A percentile compares a stretch with the other conserved stretches of the same genome.
phyloP scores from a whole-genome alignment of 2,888 invertebrate species.

The Cheilosia impressa region DNA sequence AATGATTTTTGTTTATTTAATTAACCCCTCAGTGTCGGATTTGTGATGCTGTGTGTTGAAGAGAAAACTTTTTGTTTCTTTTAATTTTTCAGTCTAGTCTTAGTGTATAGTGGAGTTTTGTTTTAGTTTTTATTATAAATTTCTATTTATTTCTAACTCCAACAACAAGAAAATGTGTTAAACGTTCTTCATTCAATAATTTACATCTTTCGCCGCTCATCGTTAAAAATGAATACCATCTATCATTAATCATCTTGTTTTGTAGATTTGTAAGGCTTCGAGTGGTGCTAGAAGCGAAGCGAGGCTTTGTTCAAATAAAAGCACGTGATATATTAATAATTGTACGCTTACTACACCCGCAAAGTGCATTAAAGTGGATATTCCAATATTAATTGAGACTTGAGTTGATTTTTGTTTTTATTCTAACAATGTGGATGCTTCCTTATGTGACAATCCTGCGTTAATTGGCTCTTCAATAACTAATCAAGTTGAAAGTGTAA shows the following conservation, averaged over 20 bases:
- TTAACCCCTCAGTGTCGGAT: constrained; percentile 6
- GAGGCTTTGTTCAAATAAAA: constrained; percentile 47
- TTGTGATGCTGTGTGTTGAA: constrained; percentile 31
- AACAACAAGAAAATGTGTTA: constrained; percentile 3
- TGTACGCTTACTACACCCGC: constrained; percentile 1
- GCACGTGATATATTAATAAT: constrained; percentile 30
- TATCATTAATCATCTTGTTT: constrained; percentile 30
- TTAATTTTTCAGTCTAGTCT: constrained; percentile 64
- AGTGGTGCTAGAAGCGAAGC: constrained; percentile 48
- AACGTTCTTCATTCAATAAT: constrained; percentile 40
- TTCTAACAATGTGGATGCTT: constrained; percentile 31
- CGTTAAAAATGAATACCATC: constrained; percentile 4
- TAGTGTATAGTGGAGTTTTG: constrained; percentile 43
- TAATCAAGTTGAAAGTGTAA: background rate
- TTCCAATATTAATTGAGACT: constrained; percentile 26
- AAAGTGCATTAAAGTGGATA: constrained; percentile 46
- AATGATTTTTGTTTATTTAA: constrained; percentile 40
- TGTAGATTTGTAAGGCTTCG: constrained; percentile 40
- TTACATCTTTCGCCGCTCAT: constrained; percentile 24
- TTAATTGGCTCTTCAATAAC: background rate
- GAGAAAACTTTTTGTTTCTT: constrained; percentile 21
- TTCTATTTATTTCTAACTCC: constrained; percentile 20
- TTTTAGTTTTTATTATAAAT: constrained; percentile 19
- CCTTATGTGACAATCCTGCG: background rate
- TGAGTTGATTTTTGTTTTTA: constrained; percentile 19